Evolutionary conservation across 2,113 vertebrate genomes (phyloP), one percentile per base, ranked within the genome.

Genomic region (Excalfactoria chinensis): DNA sequence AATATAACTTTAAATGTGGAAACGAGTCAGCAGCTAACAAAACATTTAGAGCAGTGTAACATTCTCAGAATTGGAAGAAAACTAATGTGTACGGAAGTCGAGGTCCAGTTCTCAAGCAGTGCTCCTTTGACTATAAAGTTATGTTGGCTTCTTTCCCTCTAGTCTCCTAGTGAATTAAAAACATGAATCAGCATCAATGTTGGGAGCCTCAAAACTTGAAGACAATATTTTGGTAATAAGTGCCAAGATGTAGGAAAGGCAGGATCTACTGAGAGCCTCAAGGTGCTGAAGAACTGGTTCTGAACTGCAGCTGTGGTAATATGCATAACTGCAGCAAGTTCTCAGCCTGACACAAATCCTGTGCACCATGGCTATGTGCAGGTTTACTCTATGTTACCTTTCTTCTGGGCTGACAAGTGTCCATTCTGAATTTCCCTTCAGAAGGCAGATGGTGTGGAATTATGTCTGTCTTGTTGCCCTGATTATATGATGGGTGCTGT

Each of bases 1-100:
- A 59, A 22, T 70, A 34, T 84, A 11, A 7, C 19, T 73, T 59
- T 34, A 79, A 62, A 32, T 13, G 32, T 69, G 35, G 48, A 63
- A 63, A 30, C 8, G 15, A 63, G 34, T n/a, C 0, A 0, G 6
- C 0, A 0, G 6, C 41, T 56, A 37, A 44, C 15, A 21, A 4
- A 20, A 13, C 22, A 13, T 69, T 79, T 18, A 40, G 68, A 49
- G 11, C 28, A 37, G 15, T 32, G 25, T 72, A 21, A 13, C 34
- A 10, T 14, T 32, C 35, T 86, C 41, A 77, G 37, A 46, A 10
- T 2, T 55, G 51, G 34, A 46, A 63, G 55, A 49, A 63, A 64
- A 49, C 22, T 44, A 44, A 18, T 20, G 56, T 28, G 68, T 72
- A 28, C 3, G 35, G 66, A 51, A 13, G 32, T 19, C 25, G 64